Evolutionary conservation across 2,888 invertebrate genomes (phyloP).

Genomic region (Onchidella celtica): DNA sequence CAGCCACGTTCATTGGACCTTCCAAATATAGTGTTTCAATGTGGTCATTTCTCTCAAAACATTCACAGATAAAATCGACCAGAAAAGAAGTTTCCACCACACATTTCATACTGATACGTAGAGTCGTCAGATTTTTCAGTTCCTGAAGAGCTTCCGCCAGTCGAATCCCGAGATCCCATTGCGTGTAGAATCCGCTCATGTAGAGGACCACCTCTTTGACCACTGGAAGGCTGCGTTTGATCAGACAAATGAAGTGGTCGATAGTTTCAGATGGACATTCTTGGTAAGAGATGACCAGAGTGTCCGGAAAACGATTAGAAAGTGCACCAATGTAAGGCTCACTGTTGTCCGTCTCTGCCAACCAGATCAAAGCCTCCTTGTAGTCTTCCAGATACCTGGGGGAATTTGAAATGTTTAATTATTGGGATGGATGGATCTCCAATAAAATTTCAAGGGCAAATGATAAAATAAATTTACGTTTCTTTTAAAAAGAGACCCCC

Average conservation of each 20-base stretch:
- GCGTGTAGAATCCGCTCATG: conserved; percentile 53
- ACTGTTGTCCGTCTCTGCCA: conserved; percentile 56
- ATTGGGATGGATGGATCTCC: too few species aligned
- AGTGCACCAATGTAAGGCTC: conserved; percentile 47
- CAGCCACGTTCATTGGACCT: conserved; percentile 57
- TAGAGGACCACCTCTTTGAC: conserved; percentile 52
- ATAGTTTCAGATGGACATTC: conserved; percentile 50
- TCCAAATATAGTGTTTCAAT: conserved; percentile 52
- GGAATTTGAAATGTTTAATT: neutral
- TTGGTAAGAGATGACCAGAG: conserved; percentile 54
- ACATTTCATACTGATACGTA: conserved; percentile 53
- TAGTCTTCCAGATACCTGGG: conserved; percentile 48
- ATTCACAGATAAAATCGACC: conserved; percentile 55
- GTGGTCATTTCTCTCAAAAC: conserved; percentile 52
- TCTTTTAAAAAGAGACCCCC: too few species aligned
- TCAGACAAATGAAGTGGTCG: conserved; percentile 49
- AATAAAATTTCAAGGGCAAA: too few species aligned
- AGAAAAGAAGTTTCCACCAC: conserved; percentile 56
- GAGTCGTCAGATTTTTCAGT: conserved; percentile 44
- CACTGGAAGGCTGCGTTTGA: conserved; percentile 36
- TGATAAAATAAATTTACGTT: too few species aligned
- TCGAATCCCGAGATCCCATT: conserved; percentile 45
- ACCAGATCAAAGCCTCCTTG: conserved; percentile 52
- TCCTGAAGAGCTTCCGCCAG: conserved; percentile 53
- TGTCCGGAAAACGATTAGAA: conserved; percentile 51